These are phyloP conservation scores for Hypena proboscidalis DNA, from an alignment of 2,888 invertebrate genomes.

Conservation along the genomic window DNA sequence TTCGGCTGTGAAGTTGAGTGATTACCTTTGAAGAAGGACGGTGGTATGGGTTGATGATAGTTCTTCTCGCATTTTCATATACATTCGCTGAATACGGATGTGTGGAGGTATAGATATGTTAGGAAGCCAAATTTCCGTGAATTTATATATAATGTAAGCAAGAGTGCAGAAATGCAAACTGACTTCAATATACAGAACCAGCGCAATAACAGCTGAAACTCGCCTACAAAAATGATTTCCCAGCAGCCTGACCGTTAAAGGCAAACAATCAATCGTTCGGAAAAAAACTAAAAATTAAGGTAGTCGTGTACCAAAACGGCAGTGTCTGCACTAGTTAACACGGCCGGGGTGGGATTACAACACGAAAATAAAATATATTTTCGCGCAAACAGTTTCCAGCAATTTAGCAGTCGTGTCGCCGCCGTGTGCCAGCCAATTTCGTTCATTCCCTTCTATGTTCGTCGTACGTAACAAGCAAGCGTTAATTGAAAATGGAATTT, in stretches of 20 bases:
- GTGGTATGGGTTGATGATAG: not conserved
- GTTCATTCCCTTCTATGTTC: slow-evolving; percentile 50
- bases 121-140: too few species aligned
- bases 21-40: slow-evolving; percentile 32
- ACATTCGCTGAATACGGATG: too few species aligned
- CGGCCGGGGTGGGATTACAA: slow-evolving; percentile 55
- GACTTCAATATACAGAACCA: too few species aligned
- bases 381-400: slow-evolving; percentile 52
- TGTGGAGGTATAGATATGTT: too few species aligned
- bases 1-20: slow-evolving; percentile 46
- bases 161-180: too few species aligned
- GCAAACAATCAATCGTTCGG: slow-evolving; percentile 31
- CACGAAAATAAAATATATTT: slow-evolving; percentile 66
- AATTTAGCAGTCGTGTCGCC: slow-evolving; percentile 67
- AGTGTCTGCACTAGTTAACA: slow-evolving; percentile 64
- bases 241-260: too few species aligned
- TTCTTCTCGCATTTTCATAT: slow-evolving; percentile 7
- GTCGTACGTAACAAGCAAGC: slow-evolving; percentile 66
- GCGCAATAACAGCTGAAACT: too few species aligned
- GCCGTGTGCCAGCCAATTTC: slow-evolving; percentile 60
- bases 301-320: slow-evolving; percentile 55
- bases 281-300: slow-evolving; percentile 59
- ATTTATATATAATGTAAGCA: too few species aligned
- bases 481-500: slow-evolving; percentile 80
- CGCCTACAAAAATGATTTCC: too few species aligned